phyloP scores from a whole-genome alignment of 2,797 vertebrate species.

The Lagodon rhomboides region DNA sequence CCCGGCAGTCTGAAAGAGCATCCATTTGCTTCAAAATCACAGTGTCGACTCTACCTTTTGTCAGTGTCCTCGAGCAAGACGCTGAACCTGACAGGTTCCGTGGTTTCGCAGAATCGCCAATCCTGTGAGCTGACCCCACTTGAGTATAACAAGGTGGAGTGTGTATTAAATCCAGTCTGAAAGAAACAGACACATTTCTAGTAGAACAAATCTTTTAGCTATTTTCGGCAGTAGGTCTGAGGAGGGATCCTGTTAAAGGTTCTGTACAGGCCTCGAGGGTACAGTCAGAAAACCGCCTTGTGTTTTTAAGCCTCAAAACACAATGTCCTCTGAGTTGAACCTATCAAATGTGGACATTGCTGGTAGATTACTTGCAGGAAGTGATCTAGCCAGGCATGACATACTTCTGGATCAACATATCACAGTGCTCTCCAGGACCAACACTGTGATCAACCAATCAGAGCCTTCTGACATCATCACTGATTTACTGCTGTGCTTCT shows the following conservation, averaged over 20 bases:
- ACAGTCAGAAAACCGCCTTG: background rate
- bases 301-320: background rate
- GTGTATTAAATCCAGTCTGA: background rate
- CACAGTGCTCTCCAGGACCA: no score
- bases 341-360: background rate
- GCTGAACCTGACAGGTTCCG: constrained; percentile 27
- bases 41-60: constrained; percentile 29
- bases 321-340: background rate
- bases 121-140: background rate
- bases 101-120: constrained; percentile 17
- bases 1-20: constrained; percentile 10
- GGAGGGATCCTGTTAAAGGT: background rate
- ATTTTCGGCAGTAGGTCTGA: background rate
- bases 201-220: background rate
- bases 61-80: constrained; percentile 41
- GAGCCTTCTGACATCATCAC: no score
- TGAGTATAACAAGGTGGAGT: background rate
- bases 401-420: no score
- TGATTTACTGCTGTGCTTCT: no score
- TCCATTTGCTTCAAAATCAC: constrained; percentile 28
- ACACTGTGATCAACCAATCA: no score
- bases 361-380: background rate
- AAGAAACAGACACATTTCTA: background rate
- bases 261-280: background rate
- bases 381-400: no score